Percentiles rank a stretch among this genome's conserved stretches.
Evolutionary conservation across 1,140 invertebrate genomes (phyloP).

Genomic region (Brachionus paranguensis): DNA sequence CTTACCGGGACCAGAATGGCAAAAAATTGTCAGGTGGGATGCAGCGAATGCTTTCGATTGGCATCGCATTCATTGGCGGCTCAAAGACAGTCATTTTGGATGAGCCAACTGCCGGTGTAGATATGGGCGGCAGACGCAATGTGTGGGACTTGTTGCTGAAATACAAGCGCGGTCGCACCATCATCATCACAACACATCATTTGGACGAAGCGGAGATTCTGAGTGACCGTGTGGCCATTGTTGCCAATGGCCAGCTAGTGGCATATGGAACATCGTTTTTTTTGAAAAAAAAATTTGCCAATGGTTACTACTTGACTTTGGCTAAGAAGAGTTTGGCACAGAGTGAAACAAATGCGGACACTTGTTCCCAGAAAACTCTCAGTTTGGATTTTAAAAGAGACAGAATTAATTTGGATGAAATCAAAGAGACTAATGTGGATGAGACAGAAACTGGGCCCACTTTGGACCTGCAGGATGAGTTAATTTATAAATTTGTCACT

Average conservation of each 20-base stretch:
- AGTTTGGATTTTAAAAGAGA: neutral
- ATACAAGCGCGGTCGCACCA: conserved; percentile 52
- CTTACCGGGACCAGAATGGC: conserved; percentile 43
- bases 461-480: neutral
- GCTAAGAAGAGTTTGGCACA: neutral
- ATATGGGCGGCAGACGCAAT: conserved; percentile 60
- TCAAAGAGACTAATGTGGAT: neutral
- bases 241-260: conserved; percentile 47
- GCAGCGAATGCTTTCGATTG: conserved; percentile 57
- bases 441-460: conserved; percentile 35
- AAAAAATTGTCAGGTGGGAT: conserved; percentile 61
- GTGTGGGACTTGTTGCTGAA: conserved; percentile 62
- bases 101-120: conserved; percentile 56
- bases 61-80: conserved; percentile 58
- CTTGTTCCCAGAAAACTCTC: neutral
- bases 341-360: neutral
- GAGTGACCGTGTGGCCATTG: conserved; percentile 56
- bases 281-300: conserved; percentile 52
- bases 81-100: conserved; percentile 56
- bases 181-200: conserved; percentile 58
- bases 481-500: neutral
- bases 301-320: conserved; percentile 55
- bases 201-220: conserved; percentile 59
- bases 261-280: conserved; percentile 48
- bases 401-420: neutral